Conservation (phyloP, 2,797 vertebrate species). For the Scomberomorus guttatus region DNA sequence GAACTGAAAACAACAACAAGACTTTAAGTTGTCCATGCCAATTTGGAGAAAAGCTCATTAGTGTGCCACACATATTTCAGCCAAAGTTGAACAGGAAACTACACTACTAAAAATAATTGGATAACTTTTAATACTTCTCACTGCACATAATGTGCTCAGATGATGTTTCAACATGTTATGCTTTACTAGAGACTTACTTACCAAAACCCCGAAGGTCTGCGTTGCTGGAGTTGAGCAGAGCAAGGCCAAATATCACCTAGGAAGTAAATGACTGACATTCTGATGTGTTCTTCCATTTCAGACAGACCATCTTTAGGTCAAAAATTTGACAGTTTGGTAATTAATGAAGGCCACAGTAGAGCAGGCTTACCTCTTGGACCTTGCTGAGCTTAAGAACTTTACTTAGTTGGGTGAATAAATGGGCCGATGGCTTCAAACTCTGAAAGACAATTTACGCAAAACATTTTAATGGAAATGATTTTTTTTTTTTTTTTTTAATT, state of each 20-base stretch:
- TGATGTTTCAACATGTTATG: background rate
- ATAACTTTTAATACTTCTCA: background rate
- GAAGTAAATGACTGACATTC: constrained; percentile 27
- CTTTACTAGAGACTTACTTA: constrained; percentile 79
- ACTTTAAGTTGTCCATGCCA: background rate
- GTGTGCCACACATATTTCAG: background rate
- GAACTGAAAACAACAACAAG: background rate
- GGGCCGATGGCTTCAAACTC: constrained; percentile 99
- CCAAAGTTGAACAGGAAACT: background rate
- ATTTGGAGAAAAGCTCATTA: background rate
- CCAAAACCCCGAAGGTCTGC: constrained; percentile 96
- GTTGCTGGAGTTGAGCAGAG: constrained; percentile 97
- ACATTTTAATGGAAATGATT: background rate
- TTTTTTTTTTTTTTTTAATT: background rate
- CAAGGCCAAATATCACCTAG: constrained; percentile 99
- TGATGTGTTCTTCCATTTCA: background rate
- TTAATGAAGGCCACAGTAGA: background rate
- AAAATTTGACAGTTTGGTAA: background rate
- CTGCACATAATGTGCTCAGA: too few species aligned
- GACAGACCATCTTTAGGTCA: background rate
- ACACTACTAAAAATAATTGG: background rate
- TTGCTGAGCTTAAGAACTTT: constrained; percentile 99
- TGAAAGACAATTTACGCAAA: constrained; percentile 76
- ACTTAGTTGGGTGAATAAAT: constrained; percentile 98
- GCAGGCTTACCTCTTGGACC: constrained; percentile 94